Conservation (phyloP, 2,888 invertebrate genomes). For the Venustoraphidia nigricollis region DNA sequence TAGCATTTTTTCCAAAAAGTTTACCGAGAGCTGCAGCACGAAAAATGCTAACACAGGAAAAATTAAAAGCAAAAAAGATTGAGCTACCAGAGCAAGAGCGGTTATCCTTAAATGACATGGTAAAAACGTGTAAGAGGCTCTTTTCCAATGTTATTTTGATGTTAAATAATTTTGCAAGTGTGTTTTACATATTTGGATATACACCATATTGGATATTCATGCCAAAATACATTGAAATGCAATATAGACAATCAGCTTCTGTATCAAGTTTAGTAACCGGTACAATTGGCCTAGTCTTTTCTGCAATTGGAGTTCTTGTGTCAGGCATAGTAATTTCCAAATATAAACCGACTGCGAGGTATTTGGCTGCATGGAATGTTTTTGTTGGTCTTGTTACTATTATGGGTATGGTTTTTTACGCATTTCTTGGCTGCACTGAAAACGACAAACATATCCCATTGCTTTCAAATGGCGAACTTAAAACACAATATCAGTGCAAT, state of each 20-base stretch:
- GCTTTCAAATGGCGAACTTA: slow-evolving; percentile 25
- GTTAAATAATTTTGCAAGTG: slow-evolving; percentile 56
- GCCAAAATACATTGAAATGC: slow-evolving; percentile 71
- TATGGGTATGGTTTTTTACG: slow-evolving; percentile 44
- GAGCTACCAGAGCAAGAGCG: slow-evolving; percentile 20
- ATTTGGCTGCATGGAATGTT: slow-evolving; percentile 54
- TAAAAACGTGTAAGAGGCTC: slow-evolving; percentile 43
- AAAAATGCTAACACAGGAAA: slow-evolving; percentile 21
- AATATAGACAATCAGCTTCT: slow-evolving; percentile 61
- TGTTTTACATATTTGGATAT: slow-evolving; percentile 55
- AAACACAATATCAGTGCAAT: slow-evolving; percentile 38
- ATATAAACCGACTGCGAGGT: slow-evolving; percentile 47
- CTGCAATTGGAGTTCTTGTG: slow-evolving; percentile 49
- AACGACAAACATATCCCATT: slow-evolving; percentile 35
- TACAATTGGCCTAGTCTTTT: slow-evolving; percentile 50
- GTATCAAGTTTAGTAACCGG: slow-evolving; percentile 61
- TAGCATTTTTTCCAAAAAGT: slow-evolving; percentile 53
- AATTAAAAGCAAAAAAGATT: slow-evolving; percentile 11
- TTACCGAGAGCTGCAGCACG: slow-evolving; percentile 47
- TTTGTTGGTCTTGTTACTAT: slow-evolving; percentile 45
- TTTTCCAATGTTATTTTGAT: slow-evolving; percentile 50
- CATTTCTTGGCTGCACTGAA: slow-evolving; percentile 48
- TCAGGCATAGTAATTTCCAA: slow-evolving; percentile 50
- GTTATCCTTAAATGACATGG: slow-evolving; percentile 41
- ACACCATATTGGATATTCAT: slow-evolving; percentile 68